Base-by-base conservation (phyloP, 2,888 invertebrate species). In the Tribolium freemani region DNA sequence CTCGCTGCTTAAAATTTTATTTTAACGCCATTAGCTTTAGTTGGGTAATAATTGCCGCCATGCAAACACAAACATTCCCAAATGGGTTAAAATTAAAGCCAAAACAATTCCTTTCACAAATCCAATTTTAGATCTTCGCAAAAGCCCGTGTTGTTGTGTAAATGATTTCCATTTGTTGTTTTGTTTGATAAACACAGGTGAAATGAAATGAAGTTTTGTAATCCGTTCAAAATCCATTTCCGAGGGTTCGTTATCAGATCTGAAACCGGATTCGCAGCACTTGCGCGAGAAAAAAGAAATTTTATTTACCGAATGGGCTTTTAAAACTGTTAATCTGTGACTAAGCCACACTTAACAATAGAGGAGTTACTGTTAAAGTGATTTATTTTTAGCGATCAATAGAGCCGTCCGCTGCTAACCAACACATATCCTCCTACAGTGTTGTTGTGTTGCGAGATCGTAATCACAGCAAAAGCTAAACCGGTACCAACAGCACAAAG, bases 331-430 rank as follows among this genome's bases (percentile, higher is more conserved):
- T 69, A 69, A 69, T 69, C 69, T 57, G 38, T 10, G 38, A 51
- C 53, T 60, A 51, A 60, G 38, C 69, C 60, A 31, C 68, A 9
- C 26, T 67, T 69, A 45, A 69, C 69, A 69, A 69, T 60, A 57
- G 38, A 68, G 50, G 50, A 56, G 57, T 56, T 68, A 31, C 38
- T 68, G 69, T 44, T 44, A 44, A 13, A 45, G 60, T 53, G 69
- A 69, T 69, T 69, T 69, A 69, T 69, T 69, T 60, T 69, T 60
- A 45, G 53, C 60, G 69, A 69, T 69, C 69, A 60, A 69, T 69
- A 69, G 57, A 67, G 48, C 48, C 57, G 69, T 69, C 68, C 68
- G 50, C 31, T 58, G 50, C 57, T 46, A 67, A 58, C 51, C 68
- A 58, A 51, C 53, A 57, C 58, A 46, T 45, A 30, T 67, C 30